Evolutionary conservation across 1,140 invertebrate species (phyloP).

Genomic region (Pseudomyrmex sp.): DNA sequence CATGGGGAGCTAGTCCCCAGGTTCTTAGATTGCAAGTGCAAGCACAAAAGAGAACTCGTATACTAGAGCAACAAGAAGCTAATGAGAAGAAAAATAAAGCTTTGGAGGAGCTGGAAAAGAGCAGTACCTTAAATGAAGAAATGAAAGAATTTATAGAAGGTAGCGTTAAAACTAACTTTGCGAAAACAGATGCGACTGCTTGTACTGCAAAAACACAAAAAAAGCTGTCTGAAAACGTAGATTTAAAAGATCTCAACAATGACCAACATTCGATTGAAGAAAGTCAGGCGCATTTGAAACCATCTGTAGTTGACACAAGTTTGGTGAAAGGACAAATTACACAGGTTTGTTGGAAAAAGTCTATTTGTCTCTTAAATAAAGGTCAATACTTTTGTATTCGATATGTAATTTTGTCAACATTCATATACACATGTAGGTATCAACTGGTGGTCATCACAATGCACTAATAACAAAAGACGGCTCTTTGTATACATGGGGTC

Average conservation of each 20-base stretch:
- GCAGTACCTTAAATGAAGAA: slow-evolving; percentile 43
- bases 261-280: slow-evolving; percentile 74
- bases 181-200: slow-evolving; percentile 64
- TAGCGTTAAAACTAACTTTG: slow-evolving; percentile 53
- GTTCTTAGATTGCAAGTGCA: slow-evolving; percentile 89
- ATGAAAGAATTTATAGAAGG: slow-evolving; percentile 59
- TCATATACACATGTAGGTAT: slow-evolving; percentile 82
- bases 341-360: slow-evolving; percentile 81
- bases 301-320: slow-evolving; percentile 87
- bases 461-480: slow-evolving; percentile 88
- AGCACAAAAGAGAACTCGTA: slow-evolving; percentile 86
- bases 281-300: slow-evolving; percentile 85
- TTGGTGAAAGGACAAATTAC: slow-evolving; percentile 86
- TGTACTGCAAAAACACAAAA: slow-evolving; percentile 42
- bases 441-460: slow-evolving; percentile 89
- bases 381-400: too few relatives aligned
- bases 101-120: slow-evolving; percentile 66
- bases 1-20: slow-evolving; percentile 93
- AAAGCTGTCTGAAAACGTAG: slow-evolving; percentile 48
- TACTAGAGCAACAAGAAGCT: slow-evolving; percentile 83
- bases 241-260: slow-evolving; percentile 76
- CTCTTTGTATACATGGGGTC: slow-evolving; percentile 89
- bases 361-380: not conserved
- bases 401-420: not conserved
- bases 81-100: slow-evolving; percentile 76